Conservation (phyloP, 2,797 vertebrate species). For the Labeo calbasu region DNA sequence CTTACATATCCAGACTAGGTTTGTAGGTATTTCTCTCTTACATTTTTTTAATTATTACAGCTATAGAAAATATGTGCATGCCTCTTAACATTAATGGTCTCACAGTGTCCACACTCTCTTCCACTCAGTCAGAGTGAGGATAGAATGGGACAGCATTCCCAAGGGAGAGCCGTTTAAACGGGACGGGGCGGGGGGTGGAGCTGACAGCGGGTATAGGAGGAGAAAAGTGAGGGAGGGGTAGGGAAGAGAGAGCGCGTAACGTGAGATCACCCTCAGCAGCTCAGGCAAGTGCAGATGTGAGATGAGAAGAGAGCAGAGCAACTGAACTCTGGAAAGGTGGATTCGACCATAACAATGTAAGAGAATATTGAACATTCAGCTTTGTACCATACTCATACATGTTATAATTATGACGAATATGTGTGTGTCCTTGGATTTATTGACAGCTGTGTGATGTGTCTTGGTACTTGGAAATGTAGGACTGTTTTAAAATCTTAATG, state of each 20-base stretch:
- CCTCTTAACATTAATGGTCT: neutral
- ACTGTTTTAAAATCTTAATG: conserved; percentile 11
- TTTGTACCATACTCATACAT: conserved; percentile 1
- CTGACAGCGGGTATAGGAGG: conserved; percentile 43
- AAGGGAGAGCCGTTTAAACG: conserved; percentile 69
- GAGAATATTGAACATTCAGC: conserved; percentile 52
- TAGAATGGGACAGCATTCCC: conserved; percentile 65
- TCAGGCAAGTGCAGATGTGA: conserved; percentile 73
- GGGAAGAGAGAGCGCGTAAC: conserved; percentile 65
- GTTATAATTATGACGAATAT: neutral
- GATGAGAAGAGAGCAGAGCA: conserved; percentile 63
- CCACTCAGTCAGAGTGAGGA: conserved; percentile 53
- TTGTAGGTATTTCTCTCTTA: neutral
- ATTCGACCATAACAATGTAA: conserved; percentile 70
- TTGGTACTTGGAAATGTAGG: conserved; percentile 19
- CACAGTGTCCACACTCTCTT: conserved; percentile 36
- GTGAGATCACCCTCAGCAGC: conserved; percentile 74
- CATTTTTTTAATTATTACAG: neutral
- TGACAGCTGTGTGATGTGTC: conserved; percentile 25
- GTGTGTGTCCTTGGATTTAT: conserved; percentile 50
- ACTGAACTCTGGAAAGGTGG: conserved; percentile 49
- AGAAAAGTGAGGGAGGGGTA: conserved; percentile 55
- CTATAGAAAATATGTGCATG: neutral
- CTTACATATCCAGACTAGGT: neutral
- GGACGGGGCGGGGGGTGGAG: conserved; percentile 65